These are phyloP conservation scores for Orthosia cruda DNA, from an alignment of 2,888 invertebrate species.

Conservation along the genomic window DNA sequence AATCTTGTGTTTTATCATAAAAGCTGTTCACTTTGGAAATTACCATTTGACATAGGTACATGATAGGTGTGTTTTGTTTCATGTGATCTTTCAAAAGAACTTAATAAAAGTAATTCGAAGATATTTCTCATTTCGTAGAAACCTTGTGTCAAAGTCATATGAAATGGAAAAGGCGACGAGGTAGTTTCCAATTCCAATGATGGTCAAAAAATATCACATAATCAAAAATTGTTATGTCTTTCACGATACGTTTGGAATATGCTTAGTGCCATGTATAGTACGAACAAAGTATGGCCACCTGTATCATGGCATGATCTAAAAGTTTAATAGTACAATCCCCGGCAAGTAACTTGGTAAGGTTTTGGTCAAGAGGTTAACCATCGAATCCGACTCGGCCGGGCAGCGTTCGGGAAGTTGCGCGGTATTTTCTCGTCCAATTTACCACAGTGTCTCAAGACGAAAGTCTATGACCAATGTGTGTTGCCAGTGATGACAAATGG, in stretches of 20 bases:
- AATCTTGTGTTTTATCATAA: no score
- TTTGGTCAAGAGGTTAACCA: no score
- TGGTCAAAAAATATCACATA: background rate
- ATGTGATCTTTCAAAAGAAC: background rate
- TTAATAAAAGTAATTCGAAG: constrained; percentile 11
- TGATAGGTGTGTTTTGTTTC: background rate
- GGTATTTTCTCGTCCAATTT: no score
- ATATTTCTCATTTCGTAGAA: constrained; percentile 25
- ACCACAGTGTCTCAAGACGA: no score
- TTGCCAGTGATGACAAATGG: no score
- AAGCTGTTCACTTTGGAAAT: background rate
- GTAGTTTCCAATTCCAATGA: constrained; percentile 12
- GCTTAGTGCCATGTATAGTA: background rate
- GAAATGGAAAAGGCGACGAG: background rate
- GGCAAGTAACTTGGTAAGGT: no score
- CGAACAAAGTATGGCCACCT: background rate
- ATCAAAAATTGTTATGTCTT: constrained; percentile 1
- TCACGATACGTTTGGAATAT: background rate
- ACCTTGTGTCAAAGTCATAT: constrained; percentile 12
- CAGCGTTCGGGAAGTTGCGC: no score
- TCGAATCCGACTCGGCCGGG: no score
- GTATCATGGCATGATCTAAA: background rate
- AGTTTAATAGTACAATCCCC: background rate
- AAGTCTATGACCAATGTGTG: no score
- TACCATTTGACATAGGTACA: background rate